Conservation (phyloP, 2,797 vertebrate genomes). For the Alosa sapidissima region DNA sequence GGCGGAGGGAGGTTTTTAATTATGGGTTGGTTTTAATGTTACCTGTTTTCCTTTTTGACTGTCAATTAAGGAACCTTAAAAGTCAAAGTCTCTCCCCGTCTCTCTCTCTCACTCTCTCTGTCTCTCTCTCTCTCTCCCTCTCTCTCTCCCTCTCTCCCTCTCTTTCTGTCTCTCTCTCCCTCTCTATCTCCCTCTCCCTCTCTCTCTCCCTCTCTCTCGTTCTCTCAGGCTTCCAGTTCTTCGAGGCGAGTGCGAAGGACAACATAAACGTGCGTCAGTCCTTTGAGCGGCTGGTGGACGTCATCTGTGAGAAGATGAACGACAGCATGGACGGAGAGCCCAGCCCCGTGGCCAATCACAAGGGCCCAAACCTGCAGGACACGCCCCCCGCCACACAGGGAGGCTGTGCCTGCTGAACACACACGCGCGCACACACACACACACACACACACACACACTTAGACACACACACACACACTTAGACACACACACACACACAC, state of each 20-base stretch:
- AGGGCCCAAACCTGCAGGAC: constrained; percentile 72
- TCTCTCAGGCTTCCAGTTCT: constrained; percentile 85
- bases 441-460: background rate
- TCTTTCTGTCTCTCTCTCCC: background rate
- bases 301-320: constrained; percentile 90
- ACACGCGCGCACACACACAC: background rate
- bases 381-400: constrained; percentile 57
- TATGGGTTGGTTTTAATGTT: too few relatives aligned
- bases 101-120: background rate
- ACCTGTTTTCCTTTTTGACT: too few relatives aligned
- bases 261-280: constrained; percentile 90
- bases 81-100: too few relatives aligned
- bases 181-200: background rate
- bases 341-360: constrained; percentile 60
- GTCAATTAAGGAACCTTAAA: too few relatives aligned
- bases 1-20: too few relatives aligned
- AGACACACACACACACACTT: background rate
- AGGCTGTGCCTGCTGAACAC: constrained; percentile 61
- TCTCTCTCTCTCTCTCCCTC: background rate
- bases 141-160: background rate
- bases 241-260: constrained; percentile 90
- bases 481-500: background rate
- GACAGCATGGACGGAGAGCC: constrained; percentile 78
- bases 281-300: constrained; percentile 86
- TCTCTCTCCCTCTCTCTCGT: background rate